Base-by-base conservation (phyloP, 2,888 invertebrate genomes). In the Sinhomidia bicolor region DNA sequence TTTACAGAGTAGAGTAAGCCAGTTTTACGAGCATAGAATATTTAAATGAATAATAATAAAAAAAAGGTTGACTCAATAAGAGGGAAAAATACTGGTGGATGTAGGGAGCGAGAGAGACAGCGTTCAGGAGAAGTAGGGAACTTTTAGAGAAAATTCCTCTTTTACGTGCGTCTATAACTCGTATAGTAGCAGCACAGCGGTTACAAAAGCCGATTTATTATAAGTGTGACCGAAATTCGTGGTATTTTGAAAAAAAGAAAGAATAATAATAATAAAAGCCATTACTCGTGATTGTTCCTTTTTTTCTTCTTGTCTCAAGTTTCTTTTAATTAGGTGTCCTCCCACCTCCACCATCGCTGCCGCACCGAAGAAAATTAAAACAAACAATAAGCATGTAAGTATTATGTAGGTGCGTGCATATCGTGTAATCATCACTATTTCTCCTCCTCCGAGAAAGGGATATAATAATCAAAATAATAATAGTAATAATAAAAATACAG, bases 381-480 rank as follows among this genome's bases (percentile, higher is more conserved):
- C 78, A 78, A 54, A 54, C 76, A 76, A 57, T 36, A 78, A 57
- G 47, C 57, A 78, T 78, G 78, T 54, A 57, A 3, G 36, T 47
- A 29, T 74, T 47, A 74, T 74, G 57, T 78, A 57, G 78, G 78
- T 78, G 57, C 78, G 78, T 57, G 78, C 32, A 54, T 78, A 57
- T 14, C 54, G 17, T 78, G 36, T 78, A 78, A 78, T 78, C 78
- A 78, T 32, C 78, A 32, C 57, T 78, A 78, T 57, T 78, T 57
- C 20, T 57, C 54, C 54, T 54, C 57, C 78, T 78, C 54, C 78
- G 57, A 78, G 57, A 78, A 78, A 78, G 78, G 78, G 57, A 78
- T 78, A 23, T 78, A 36, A 32, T 78, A 57, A 78, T 78, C 36
- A 26, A 54, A 36, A 57, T 78, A 54, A 78, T 78, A 57, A 78